Base-by-base conservation (phyloP, 2,888 invertebrate species). In the Habroteleia sp. region DNA sequence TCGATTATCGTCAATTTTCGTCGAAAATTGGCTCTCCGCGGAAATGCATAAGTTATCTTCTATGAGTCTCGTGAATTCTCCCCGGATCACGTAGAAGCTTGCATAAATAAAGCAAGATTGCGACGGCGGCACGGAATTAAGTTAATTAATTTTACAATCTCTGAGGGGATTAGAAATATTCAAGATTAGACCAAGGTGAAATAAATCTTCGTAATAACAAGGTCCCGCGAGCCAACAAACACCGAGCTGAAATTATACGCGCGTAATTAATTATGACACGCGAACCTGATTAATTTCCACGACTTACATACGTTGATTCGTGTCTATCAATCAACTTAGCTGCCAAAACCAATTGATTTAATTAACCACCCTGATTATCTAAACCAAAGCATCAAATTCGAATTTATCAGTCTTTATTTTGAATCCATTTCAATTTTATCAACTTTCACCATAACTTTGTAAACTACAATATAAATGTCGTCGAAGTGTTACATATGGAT, bases 1-100 rank as follows among this genome's bases (percentile, higher is more conserved):
- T 66, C 74, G 74, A 74, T 74, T 68, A 74, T 58, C 68, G 68
- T 68, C 68, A 33, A 74, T 62, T 74, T 58, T 66, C 62, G 11
- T 50, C 41, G 74, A 74, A 74, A 74, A 74, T 74, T 74, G 74
- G 42, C 60, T 74, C 56, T 56, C 52, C 54, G 41, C 52, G 33
- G 65, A 66, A 66, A 66, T 60, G 66, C 73, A 74, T 68, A 74
- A 74, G 56, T 74, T 66, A 74, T 62, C 63, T 10, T 37, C n/a
- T 27, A 66, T 37, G 65, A 66, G 50, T 62, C 54, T 66, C 39
- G 44, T 56, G 66, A 68, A 68, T 68, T 74, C 74, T 37, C 62
- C 31, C 23, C 31, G 44, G 56, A 68, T 60, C 65, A 46, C 50
- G 58, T 48, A 42, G 44, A 31, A 39, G 33, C 46, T 73, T 63